These are phyloP conservation scores for Syncerus caffer DNA, from an alignment of 2,797 vertebrate genomes.

Conservation along the genomic window DNA sequence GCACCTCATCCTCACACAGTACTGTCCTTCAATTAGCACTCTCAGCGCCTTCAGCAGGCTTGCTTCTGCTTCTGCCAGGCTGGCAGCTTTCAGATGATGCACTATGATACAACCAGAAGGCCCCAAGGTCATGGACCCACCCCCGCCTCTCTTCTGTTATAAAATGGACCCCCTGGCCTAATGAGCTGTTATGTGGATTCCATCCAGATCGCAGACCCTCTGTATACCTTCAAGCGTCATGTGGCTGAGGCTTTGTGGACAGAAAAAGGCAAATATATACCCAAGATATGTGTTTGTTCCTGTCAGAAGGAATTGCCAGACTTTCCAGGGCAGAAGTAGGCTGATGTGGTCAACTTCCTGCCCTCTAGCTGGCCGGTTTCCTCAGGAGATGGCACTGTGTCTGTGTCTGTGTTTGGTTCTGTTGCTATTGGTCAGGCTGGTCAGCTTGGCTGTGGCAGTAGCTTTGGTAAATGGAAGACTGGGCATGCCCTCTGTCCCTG, in stretches of 20 bases:
- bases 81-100: background rate
- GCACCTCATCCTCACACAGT: background rate
- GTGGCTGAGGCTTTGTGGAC: background rate
- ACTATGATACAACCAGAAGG: background rate
- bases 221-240: background rate
- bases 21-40: background rate
- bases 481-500: background rate
- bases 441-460: background rate
- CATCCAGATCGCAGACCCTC: no score
- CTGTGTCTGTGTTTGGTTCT: background rate
- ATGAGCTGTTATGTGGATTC: background rate
- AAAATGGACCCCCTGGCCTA: background rate
- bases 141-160: background rate
- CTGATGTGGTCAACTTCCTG: no score
- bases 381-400: background rate
- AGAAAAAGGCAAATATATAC: background rate
- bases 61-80: background rate
- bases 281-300: background rate
- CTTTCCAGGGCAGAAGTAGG: background rate
- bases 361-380: no score
- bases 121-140: fast-evolving
- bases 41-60: fast-evolving
- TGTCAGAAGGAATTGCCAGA: background rate
- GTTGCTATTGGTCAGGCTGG: background rate
- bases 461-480: background rate